Evolutionary conservation across 1,140 invertebrate genomes (phyloP), one percentile per base, ranked within the genome.

Genomic region (Papilio glaucus): DNA sequence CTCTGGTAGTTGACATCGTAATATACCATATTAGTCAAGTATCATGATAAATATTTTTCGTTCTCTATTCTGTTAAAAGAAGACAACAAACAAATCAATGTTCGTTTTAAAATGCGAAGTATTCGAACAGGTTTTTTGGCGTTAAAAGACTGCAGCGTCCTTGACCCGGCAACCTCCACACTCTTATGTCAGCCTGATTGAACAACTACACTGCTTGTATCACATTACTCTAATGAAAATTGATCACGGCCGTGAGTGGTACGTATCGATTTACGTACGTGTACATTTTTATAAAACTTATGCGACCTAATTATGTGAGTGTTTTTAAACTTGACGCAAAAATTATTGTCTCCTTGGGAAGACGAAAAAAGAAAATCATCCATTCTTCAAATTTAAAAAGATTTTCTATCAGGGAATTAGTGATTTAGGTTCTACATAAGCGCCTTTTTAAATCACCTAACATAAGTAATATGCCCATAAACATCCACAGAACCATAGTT

Each of bases 141-240:
- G 72, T 72, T 75, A 70, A 73, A 72, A 70, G 65, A 75, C 75
- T 75, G 77, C 77, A 68, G 73, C 75, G 72, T 75, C 77, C 77
- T 41, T 78, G 77, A 75, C 77, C 73, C 38, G 73, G 45, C 42
- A 73, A 63, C 62, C 69, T 73, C 73, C 61, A 18, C 41, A 53
- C 65, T 75, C 70, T 78, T 60, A 75, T 75, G 74, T 45, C 49
- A 57, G 67, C 72, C 77, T 78, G 63, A 73, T 78, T 75, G 49
- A 57, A 57, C 49, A 1, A 4, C 49, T 57, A 57, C 49, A 26
- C 45, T 49, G 45, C 8, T 53, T 53, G 10, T 57, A 57, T 26
- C 21, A 26, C 49, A 57, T 57, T 57, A 57, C 49, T 21, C 15
- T 49, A 21, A 49, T 49, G 49, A 57, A 57, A 57, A 26, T 57